phyloP scores from a whole-genome alignment of 2,888 invertebrate species.

The Nymphalis c-album region DNA sequence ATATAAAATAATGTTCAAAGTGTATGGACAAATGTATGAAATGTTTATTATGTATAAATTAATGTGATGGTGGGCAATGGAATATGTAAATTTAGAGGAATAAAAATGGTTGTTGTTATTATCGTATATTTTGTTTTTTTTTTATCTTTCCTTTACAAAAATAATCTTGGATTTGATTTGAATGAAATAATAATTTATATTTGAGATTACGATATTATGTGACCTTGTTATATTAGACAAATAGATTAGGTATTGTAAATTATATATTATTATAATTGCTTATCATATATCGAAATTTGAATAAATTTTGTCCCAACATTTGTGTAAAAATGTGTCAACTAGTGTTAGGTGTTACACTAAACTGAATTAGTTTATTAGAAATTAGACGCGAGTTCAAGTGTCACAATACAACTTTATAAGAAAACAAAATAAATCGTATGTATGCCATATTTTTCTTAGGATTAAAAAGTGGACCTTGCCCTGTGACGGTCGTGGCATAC shows the following conservation, averaged over 20 bases:
- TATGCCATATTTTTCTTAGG: slow-evolving; percentile 20
- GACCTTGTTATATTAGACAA: too few relatives aligned
- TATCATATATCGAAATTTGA: too few relatives aligned
- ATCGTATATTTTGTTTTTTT: slow-evolving; percentile 47
- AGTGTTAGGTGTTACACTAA: too few relatives aligned
- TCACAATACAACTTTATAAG: background rate
- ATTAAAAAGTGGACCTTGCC: slow-evolving; percentile 66
- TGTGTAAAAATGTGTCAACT: too few relatives aligned
- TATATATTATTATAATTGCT: too few relatives aligned
- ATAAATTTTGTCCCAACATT: too few relatives aligned
- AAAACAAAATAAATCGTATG: slow-evolving; percentile 5
- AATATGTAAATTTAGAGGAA: slow-evolving; percentile 53
- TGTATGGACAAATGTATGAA: slow-evolving; percentile 39
- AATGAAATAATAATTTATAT: background rate
- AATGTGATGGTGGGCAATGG: slow-evolving; percentile 56
- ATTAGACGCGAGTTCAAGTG: background rate
- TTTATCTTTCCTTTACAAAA: background rate
- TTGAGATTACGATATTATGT: background rate
- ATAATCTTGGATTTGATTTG: background rate
- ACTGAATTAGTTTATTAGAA: too few relatives aligned
- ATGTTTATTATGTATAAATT: slow-evolving; percentile 48
- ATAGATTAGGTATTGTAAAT: too few relatives aligned
- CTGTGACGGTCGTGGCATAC: slow-evolving; percentile 50
- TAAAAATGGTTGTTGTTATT: slow-evolving; percentile 65
- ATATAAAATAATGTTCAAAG: slow-evolving; percentile 7